Evolutionary conservation across 2,113 vertebrate species (phyloP), one percentile per base, ranked within the genome.

Genomic region (Takifugu bimaculatus): DNA sequence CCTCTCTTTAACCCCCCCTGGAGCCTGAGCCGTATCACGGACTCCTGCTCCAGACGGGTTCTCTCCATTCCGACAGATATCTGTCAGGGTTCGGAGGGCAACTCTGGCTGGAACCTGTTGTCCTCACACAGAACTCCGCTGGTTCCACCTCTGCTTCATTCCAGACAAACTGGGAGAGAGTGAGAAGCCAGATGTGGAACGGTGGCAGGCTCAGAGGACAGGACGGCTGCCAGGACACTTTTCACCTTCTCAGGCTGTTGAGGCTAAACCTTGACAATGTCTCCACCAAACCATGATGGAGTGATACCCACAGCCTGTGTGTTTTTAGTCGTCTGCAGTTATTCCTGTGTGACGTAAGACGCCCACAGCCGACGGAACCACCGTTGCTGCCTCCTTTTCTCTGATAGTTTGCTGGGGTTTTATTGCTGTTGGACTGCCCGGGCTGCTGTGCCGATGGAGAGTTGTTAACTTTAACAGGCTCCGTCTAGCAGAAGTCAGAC

Each of bases 391-490:
- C 63, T 77, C 63, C 65, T 82, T 72, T 73, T 68, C 59, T 62
- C 73, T 69, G 79, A 81, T 79, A 70, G 84, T 82, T 84, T 79
- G 73, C 73, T 74, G 61, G 66, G 62, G 57, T 74, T 83, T 85
- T 85, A 85, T 80, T 82, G 72, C 70, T 13, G 72, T 67, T 81
- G 79, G 83, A 65, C 63, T 63, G 77, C 82, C 78, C 70, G 71
- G 64, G 20, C 20, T 20, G 20, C 20, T 20, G 20, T 20, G 20
- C 20, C 20, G 20, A 20, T 76, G 62, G 72, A 83, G 74, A 58
- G 74, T 75, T 52, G 63, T 85, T 83, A 82, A 82, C 61, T 85
- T 85, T 85, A 79, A 84, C 79, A 57, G 72, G 43, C 74, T 69
- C 54, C 50, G 70, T 75, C 68, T 53, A 68, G 60, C 52, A 60